Base-by-base conservation (phyloP, 2,113 vertebrate species). In the Coreoperca whiteheadi region DNA sequence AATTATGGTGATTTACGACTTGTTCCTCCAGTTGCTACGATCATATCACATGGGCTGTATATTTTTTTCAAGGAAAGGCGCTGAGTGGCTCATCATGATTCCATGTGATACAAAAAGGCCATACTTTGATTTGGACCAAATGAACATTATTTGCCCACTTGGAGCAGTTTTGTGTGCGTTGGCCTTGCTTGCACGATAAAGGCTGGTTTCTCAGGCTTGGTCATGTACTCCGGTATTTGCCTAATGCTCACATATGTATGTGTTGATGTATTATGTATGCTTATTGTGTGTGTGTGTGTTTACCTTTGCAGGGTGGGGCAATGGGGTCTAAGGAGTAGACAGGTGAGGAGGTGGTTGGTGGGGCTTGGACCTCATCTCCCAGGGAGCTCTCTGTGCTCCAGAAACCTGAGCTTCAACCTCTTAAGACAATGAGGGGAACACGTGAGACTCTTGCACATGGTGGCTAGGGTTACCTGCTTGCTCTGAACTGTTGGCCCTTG, bases 401-500 rank as follows among this genome's bases (percentile, higher is more conserved):
- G 94, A 95, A 95, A 95, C 92, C 86, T 23, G 94, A 96, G 93
- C 91, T 91, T 23, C 8, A 32, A 64, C 82, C 77, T 86, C 81
- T 79, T 85, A 91, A 91, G 87, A 95, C 92, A 95, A 94, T 92
- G 90, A 90, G 59, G 43, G 32, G 30, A 92, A 93, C 93, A 93
- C 82, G 91, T 93, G 93, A 94, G 91, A 83, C 88, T 79, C 69
- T 73, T 79, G 91, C 91, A 92, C 93, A 92, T 89, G 90, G 80
- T 75, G 93, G 87, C 92, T 93, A 80, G 50, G 81, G 88, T 94
- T 94, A 93, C 93, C 91, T 88, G 92, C 89, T 89, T 65, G 2
- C 76, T 79, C 71, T 95, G 94, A 96, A 95, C 95, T 95, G 93
- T 95, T 94, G 93, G 92, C 94, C 94, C 77, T 61, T 18, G 66